Conservation (phyloP, 2,797 vertebrate species). For the Protonibea diacanthus region DNA sequence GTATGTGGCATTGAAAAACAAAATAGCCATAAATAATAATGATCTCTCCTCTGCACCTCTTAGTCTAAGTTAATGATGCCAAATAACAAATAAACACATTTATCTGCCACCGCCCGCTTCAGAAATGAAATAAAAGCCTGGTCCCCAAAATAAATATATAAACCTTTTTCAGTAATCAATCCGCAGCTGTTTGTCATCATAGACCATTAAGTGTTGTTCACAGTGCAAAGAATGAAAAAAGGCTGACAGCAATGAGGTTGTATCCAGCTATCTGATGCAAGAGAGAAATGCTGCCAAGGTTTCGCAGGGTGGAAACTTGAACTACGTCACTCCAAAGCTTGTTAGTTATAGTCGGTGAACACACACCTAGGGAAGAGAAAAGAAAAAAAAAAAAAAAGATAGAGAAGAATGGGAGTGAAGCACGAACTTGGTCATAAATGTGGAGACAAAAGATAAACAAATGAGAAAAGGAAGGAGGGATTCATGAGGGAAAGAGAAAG, state of each 20-base stretch:
- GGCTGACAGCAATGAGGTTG: slow-evolving; percentile 12
- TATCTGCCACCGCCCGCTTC: slow-evolving; percentile 46
- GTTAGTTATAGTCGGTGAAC: slow-evolving; percentile 20
- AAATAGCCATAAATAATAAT: slow-evolving; percentile 73
- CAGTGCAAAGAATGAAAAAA: slow-evolving; percentile 17
- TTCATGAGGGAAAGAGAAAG: slow-evolving; percentile 36
- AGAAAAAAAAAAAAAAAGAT: not conserved
- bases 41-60: slow-evolving; percentile 48
- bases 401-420: slow-evolving; percentile 40
- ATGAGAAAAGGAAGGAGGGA: slow-evolving; percentile 27
- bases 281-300: slow-evolving; percentile 6
- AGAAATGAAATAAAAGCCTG: slow-evolving; percentile 42
- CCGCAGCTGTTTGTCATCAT: slow-evolving; percentile 68
- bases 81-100: slow-evolving; percentile 73
- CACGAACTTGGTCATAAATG: slow-evolving; percentile 12
- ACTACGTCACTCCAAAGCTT: slow-evolving; percentile 31
- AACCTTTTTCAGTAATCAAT: slow-evolving; percentile 42
- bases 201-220: slow-evolving; percentile 54
- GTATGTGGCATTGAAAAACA: slow-evolving; percentile 44
- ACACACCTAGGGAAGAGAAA: slow-evolving; percentile 17
- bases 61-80: slow-evolving; percentile 62
- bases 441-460: slow-evolving; percentile 38
- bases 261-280: slow-evolving; percentile 22
- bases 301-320: slow-evolving; percentile 30
- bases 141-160: slow-evolving; percentile 50